Evolutionary conservation across 1,140 invertebrate species (phyloP).

Genomic region (Teleopsis dalmanni): DNA sequence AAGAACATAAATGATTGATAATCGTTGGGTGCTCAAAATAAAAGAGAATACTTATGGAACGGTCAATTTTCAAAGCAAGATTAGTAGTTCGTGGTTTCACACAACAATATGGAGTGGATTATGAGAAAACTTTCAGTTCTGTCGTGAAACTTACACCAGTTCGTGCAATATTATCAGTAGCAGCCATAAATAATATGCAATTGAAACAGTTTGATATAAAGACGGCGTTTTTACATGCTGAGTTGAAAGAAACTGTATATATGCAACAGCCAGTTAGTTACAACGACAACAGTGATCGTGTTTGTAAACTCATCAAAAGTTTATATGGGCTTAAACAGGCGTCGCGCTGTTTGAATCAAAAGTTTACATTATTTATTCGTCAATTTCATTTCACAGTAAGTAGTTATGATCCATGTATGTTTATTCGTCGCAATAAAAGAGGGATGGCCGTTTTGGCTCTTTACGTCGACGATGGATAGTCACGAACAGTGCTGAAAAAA

Average conservation of each 20-base stretch:
- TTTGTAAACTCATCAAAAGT: slow-evolving; percentile 7
- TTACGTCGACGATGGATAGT: background rate
- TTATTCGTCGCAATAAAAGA: background rate
- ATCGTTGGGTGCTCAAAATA: no score
- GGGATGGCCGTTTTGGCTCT: background rate
- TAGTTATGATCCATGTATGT: slow-evolving; percentile 33
- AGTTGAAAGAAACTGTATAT: slow-evolving; percentile 6
- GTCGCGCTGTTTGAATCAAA: slow-evolving; percentile 25
- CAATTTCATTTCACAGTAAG: background rate
- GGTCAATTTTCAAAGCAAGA: slow-evolving; percentile 40
- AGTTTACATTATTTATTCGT: slow-evolving; percentile 20
- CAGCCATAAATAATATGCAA: background rate
- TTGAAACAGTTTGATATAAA: slow-evolving; percentile 4
- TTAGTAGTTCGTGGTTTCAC: slow-evolving; percentile 37
- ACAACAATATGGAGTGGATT: slow-evolving; percentile 34
- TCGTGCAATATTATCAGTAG: slow-evolving; percentile 29
- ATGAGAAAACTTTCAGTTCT: slow-evolving; percentile 25
- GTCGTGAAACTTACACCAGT: slow-evolving; percentile 25
- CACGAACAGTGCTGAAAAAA: no score
- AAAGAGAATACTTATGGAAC: no score
- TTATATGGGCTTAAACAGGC: slow-evolving; percentile 10
- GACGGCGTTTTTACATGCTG: slow-evolving; percentile 3
- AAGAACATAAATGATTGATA: no score
- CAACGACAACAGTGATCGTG: background rate
- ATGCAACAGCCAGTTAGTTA: slow-evolving; percentile 1